phyloP scores from a whole-genome alignment of 1,140 invertebrate species.

The Melipona quadrifasciata region DNA sequence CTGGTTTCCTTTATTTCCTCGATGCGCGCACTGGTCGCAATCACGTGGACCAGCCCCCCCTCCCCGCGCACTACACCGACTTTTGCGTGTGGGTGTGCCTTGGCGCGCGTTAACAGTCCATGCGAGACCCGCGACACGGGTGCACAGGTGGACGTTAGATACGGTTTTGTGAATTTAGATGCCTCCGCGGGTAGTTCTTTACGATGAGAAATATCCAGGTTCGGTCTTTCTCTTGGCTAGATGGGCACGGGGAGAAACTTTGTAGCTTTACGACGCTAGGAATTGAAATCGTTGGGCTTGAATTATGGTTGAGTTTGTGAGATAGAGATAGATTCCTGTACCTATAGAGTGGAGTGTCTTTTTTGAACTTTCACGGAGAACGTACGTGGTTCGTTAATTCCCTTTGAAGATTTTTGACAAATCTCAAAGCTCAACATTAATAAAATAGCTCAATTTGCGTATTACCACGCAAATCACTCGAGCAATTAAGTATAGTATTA shows the following conservation, averaged over 20 bases:
- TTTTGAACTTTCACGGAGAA: too few species aligned
- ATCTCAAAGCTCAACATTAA: too few species aligned
- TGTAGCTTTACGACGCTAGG: neutral
- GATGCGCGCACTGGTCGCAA: neutral
- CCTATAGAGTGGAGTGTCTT: too few species aligned
- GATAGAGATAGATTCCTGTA: too few species aligned
- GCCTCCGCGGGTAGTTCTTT: neutral
- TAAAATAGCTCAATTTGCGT: too few species aligned
- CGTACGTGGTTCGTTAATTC: too few species aligned
- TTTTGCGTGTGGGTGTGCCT: neutral
- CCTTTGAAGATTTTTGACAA: too few species aligned
- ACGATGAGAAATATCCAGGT: neutral
- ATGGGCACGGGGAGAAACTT: neutral
- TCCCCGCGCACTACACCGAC: neutral
- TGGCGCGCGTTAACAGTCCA: neutral
- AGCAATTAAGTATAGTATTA: too few species aligned
- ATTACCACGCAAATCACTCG: too few species aligned
- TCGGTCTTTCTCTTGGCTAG: neutral
- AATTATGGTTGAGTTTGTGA: too few species aligned
- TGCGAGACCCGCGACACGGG: neutral
- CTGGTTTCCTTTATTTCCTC: neutral
- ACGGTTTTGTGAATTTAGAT: neutral
- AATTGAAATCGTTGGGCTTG: fast-evolving
- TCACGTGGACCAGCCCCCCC: neutral
- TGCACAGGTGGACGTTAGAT: neutral